Evolutionary conservation across 2,888 invertebrate species (phyloP).

Genomic region (Graphium colonna): DNA sequence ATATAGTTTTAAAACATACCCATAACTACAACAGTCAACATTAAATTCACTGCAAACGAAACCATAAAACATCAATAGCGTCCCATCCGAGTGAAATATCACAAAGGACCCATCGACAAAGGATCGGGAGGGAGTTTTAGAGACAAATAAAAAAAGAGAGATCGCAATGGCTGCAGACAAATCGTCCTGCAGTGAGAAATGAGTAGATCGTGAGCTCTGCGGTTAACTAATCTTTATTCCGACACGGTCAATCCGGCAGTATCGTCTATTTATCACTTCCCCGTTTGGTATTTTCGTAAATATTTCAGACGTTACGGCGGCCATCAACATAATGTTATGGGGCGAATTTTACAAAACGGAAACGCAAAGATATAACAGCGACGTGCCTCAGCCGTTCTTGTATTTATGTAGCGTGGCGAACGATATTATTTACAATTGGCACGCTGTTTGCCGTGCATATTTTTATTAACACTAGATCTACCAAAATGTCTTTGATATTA

Average conservation of each 20-base stretch:
- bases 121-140: too few species aligned
- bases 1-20: too few species aligned
- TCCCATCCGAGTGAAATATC: too few species aligned
- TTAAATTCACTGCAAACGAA: too few species aligned
- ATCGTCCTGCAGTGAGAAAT: conserved; percentile 31
- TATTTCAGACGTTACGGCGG: conserved; percentile 77
- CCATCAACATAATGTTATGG: conserved; percentile 79
- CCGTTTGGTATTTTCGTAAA: conserved; percentile 78
- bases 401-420: conserved; percentile 58
- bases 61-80: too few species aligned
- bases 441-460: conserved; percentile 28
- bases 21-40: too few species aligned
- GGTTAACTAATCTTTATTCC: conserved; percentile 51
- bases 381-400: conserved; percentile 53
- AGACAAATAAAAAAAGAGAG: too few species aligned
- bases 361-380: conserved; percentile 69
- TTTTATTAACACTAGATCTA: neutral
- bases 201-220: conserved; percentile 25
- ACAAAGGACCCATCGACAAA: too few species aligned
- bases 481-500: too few species aligned
- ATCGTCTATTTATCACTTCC: conserved; percentile 69
- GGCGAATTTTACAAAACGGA: conserved; percentile 76
- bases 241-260: conserved; percentile 67
- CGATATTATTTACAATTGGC: conserved; percentile 52
- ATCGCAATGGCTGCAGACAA: too few species aligned